Evolutionary conservation across 2,797 vertebrate genomes (phyloP).

Genomic region (Macropus fuliginosus): DNA sequence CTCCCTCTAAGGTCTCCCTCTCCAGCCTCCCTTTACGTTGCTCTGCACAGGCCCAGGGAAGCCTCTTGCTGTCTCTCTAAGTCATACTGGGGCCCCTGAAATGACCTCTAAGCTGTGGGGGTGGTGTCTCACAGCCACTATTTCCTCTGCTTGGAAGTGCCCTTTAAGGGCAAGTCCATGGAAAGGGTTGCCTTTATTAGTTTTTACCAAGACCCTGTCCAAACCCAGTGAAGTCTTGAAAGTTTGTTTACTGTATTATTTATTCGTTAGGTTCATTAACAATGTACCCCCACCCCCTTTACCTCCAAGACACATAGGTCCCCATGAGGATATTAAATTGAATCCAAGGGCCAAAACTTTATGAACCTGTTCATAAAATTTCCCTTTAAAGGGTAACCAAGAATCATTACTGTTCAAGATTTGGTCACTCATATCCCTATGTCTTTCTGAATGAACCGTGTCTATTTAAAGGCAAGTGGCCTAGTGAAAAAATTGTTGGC

Average conservation of each 20-base stretch:
- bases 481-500: not conserved
- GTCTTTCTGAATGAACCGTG: not conserved
- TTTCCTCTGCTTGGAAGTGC: not conserved
- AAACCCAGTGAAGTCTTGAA: not conserved
- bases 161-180: not conserved
- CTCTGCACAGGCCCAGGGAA: not conserved
- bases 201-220: not conserved
- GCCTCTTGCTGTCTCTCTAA: not conserved
- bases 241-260: not conserved
- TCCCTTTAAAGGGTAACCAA: not conserved
- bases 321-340: constrained; percentile 15
- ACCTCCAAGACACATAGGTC: not conserved
- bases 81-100: not conserved
- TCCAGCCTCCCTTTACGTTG: constrained; percentile 58
- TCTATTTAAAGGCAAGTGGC: not conserved
- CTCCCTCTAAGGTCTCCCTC: constrained; percentile 64
- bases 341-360: constrained; percentile 6
- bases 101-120: not conserved
- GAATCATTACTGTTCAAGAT: not conserved
- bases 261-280: not conserved
- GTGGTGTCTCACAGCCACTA: not conserved
- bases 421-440: not conserved
- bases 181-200: not conserved
- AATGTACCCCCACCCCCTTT: not conserved
- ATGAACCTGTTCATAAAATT: not conserved